Base-by-base conservation (phyloP, 2,888 invertebrate species). In the Lepidocyrtoides sp. region DNA sequence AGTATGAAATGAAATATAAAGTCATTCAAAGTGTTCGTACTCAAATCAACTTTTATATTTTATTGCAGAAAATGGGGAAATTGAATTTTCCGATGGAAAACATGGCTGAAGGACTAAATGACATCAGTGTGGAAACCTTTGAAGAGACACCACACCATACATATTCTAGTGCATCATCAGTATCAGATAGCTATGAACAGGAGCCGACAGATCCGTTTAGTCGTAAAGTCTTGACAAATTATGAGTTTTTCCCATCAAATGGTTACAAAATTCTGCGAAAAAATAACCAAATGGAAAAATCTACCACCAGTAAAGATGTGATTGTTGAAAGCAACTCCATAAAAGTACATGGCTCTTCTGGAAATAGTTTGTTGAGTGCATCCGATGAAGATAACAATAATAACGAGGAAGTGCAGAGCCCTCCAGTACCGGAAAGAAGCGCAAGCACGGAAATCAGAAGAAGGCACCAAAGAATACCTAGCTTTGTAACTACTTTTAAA, bases 181-280 rank as follows among this genome's bases (percentile, higher is more conserved):
- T 23, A 20, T 44, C 44, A 26, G 12, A 17, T 26, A 72, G 51
- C 77, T 77, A 26, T 51, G 77, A 77, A 14, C 51, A 77, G 26
- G 51, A 14, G 10, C 48, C 0, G 29, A n/a, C 23, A 32, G 36
- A 88, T 44, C 72, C 89, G 17, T 82, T 89, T 23, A 81, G 14
- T 17, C 82, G 48, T 29, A 89, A 89, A 82, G 48, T 89, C 4
- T 44, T 89, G 44, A n/a, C 32, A 20, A 66, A 82, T 44, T 63
- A 89, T 32, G 66, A 89, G 20, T 82, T 82, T 57, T 44, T 32
- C 23, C 72, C 87, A 87, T 23, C 79, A 36, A 36, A 26, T 32
- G 77, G 89, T 12, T 89, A 89, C 23, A 82, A 69, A 82, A 63
- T 89, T 26, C 69, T 36, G 4, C 66, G 82, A 14, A 69, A 66